Conservation (phyloP, 2,113 vertebrate genomes). For the human region DNA sequence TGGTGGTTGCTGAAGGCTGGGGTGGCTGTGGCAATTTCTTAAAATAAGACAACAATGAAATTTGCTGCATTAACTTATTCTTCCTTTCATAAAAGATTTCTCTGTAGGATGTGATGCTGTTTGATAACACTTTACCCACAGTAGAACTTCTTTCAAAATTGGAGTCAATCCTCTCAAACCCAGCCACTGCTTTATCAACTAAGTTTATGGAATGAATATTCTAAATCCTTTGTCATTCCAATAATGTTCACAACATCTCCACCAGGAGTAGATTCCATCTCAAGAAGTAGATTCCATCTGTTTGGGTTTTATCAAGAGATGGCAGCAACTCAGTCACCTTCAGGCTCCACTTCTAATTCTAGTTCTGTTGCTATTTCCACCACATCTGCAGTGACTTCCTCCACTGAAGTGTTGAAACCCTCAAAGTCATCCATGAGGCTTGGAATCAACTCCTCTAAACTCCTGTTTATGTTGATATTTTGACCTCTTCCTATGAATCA, state of each 20-base stretch:
- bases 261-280: not conserved
- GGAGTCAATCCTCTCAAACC: not conserved
- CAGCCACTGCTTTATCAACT: not conserved
- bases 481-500: not conserved
- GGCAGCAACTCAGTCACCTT: not conserved
- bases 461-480: not conserved
- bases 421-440: too few relatives aligned
- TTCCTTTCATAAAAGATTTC: not conserved
- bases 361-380: not conserved
- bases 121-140: not conserved
- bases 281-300: not conserved
- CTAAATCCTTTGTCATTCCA: not conserved
- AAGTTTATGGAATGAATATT: not conserved
- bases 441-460: not conserved
- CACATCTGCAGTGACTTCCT: not conserved
- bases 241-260: not conserved
- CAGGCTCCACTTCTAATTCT: not conserved
- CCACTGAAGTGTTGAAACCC: not conserved
- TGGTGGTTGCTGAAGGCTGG: not conserved
- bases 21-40: not conserved
- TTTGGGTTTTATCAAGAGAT: not conserved
- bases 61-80: not conserved
- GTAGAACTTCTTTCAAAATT: not conserved
- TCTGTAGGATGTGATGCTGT: not conserved
- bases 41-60: not conserved